Evolutionary conservation across 92 coral and sea anemone genomes (phyloP), one percentile per base, ranked within the genome.

Genomic region (Palythoa heliodiscus): DNA sequence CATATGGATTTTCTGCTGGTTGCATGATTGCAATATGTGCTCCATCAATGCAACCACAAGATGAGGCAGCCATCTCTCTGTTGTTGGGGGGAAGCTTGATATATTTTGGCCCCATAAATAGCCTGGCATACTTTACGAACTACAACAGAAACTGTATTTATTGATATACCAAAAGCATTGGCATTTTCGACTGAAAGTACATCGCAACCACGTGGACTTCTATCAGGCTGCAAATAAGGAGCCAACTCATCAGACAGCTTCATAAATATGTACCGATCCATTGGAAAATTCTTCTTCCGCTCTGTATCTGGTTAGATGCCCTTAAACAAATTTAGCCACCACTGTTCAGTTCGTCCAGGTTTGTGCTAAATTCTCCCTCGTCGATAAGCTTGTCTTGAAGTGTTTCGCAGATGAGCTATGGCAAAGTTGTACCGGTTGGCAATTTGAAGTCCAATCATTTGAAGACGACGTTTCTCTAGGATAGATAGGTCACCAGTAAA

Each of bases 231-330:
- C n/a, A n/a, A n/a, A n/a, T n/a, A n/a, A n/a, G n/a, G n/a, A n/a
- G n/a, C n/a, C 88, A 1, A 76, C 89, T 52, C 87, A 78, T 87
- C 80, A 11, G 86, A 87, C 70, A 90, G 70, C n/a, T 35, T 48
- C 93, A 90, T 87, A 61, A 67, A 57, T 25, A 53, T 53, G 66
- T 19, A 76, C 52, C 86, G 68, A 68, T 68, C 54, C 78, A 83
- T 83, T 39, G 78, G 74, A 53, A 70, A 23, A 50, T 79, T 79
- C 69, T 70, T 83, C 58, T 83, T 70, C 86, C 86, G 47, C 86
- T 83, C 86, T 57, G 57, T 6, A 38, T 63, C 85, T 81, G 57
- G 57, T 57, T 64, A 81, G 54, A 81, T 81, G 24, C 85, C 75
- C 14, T 81, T 81, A 57, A 81, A 81, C 75, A 83, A 70, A 60